Evolutionary conservation across 2,797 vertebrate genomes (phyloP), one percentile per base, ranked within the genome.

Genomic region (Distichodus sexfasciatus): DNA sequence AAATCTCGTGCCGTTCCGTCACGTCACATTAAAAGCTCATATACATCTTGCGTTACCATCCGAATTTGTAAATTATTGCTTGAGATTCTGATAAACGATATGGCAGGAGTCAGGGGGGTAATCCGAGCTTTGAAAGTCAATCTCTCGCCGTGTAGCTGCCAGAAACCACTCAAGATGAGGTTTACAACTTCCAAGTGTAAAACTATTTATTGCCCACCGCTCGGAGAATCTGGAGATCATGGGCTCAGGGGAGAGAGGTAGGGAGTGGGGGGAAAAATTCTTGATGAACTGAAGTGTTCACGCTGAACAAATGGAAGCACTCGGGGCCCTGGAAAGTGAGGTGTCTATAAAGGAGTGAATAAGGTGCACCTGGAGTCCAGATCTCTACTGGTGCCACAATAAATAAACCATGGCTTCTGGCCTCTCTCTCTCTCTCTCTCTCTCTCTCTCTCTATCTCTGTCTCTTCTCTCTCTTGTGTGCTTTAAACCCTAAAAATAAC

Each of bases 181-280:
- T 79, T 82, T 79, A 79, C 73, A 76, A 76, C 68, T 78, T 77
- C 68, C 73, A 79, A 79, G 72, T 74, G 76, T 78, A 78, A 79
- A 79, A 67, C 74, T 73, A 73, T 81, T 81, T 77, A 79, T 79
- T 72, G 58, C 66, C 63, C 63, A 71, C 66, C 73, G 72, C 73
- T 75, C 73, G 60, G 50, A 36, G 72, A 72, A 70, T 76, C 53
- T 75, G 47, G 41, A 57, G 61, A 74, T 71, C 41, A 28, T 36
- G 55, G 28, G 36, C 17, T 46, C 15, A n/a, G 10, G 14, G 12
- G 38, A 21, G n/a, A 40, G 36, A n/a, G 38, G 4, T 9, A 24
- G 57, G 6, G 7, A 23, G 36, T 44, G 23, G 3, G 11, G 4
- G 3, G 28, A 29, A 46, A 31, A 65, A 48, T 55, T 55, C 62